A percentile compares a stretch with the other conserved stretches of the same genome.
These are phyloP conservation scores for Chromis chromis DNA, from an alignment of 2,797 vertebrate species.

Conservation along the genomic window DNA sequence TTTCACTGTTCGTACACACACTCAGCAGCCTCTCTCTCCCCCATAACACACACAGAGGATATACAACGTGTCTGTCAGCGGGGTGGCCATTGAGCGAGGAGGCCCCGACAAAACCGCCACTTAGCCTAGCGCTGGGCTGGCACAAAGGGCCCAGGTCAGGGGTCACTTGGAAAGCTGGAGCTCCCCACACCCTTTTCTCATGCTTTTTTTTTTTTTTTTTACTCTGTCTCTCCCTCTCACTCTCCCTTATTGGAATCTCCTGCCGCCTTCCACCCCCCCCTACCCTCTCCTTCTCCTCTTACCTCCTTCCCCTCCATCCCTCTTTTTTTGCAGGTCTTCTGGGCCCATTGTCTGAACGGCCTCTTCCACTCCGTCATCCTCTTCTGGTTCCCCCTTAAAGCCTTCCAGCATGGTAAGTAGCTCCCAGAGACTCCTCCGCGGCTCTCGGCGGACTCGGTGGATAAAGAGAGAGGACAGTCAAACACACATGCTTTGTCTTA, in stretches of 20 bases:
- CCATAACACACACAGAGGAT: constrained; percentile 82
- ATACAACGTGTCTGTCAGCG: constrained; percentile 96
- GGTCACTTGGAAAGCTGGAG: constrained; percentile 91
- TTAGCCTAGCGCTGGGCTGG: constrained; percentile 90
- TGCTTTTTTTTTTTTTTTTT: constrained; percentile 86
- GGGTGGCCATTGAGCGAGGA: constrained; percentile 88
- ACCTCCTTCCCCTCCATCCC: constrained; percentile 83
- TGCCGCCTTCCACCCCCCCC: constrained; percentile 81
- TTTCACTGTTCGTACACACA: constrained; percentile 63
- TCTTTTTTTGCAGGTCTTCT: constrained; percentile 93
- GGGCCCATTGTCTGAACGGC: constrained; percentile 99
- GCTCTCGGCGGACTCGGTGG: constrained; percentile 53
- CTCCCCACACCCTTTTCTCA: constrained; percentile 90
- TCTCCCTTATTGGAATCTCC: constrained; percentile 83
- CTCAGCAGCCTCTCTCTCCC: constrained; percentile 67
- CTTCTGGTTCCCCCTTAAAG: constrained; percentile 99
- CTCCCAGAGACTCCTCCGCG: constrained; percentile 70
- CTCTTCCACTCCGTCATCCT: constrained; percentile 99
- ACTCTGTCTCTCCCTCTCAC: constrained; percentile 87
- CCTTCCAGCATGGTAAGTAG: constrained; percentile 97
- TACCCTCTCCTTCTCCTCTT: constrained; percentile 68
- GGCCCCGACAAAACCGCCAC: constrained; percentile 92
- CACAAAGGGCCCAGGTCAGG: constrained; percentile 92
- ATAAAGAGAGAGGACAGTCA: constrained; percentile 71
- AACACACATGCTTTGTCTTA: constrained; percentile 79